Base-by-base conservation (phyloP, 2,888 invertebrate species). In the Epistrophella euchroma region DNA sequence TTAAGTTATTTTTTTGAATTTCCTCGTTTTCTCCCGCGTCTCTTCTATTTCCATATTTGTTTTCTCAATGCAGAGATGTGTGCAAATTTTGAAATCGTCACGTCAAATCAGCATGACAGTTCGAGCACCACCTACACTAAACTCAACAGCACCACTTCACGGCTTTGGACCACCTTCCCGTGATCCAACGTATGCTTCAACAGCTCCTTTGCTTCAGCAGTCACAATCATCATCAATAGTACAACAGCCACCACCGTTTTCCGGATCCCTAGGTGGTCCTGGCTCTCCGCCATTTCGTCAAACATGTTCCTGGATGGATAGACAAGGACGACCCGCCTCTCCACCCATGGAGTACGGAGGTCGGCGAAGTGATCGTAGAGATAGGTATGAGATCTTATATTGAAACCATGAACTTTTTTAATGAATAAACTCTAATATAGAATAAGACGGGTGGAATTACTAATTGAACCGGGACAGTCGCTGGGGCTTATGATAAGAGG, bases 401-500 rank as follows among this genome's bases (percentile, higher is more conserved):
- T 28, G 25, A 25, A 13, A 22, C 0, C 1, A 6, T 19, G 17
- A 2, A 10, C 5, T 32, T 32, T 4, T 56, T 28, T 32, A 56
- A 70, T 50, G 15, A n/a, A 28, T 88, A 87, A 90, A 13, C 25
- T 19, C 87, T 90, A 28, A 11, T 37, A 92, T 37, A 92, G 92
- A 82, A 91, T 92, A 88, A 90, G 93, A 70, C 94, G 97, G 94
- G 97, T 97, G 91, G 97, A 97, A 90, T 94, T 97, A 87, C 96
- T 96, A 91, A 97, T 97, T 91, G 97, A 97, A 91, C 97, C 97
- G 11, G 97, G 97, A 6, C 97, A 98, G 92, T 97, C 97, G 84
- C 93, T 98, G 88, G 98, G 98, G 11, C 94, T 98, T 90, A 98
- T 98, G 97, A 98, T 98, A 89, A 94, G 98, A 84, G 98, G 98